Conservation (phyloP, 1,140 invertebrate genomes). For the Ceratoteleas bidentatus region DNA sequence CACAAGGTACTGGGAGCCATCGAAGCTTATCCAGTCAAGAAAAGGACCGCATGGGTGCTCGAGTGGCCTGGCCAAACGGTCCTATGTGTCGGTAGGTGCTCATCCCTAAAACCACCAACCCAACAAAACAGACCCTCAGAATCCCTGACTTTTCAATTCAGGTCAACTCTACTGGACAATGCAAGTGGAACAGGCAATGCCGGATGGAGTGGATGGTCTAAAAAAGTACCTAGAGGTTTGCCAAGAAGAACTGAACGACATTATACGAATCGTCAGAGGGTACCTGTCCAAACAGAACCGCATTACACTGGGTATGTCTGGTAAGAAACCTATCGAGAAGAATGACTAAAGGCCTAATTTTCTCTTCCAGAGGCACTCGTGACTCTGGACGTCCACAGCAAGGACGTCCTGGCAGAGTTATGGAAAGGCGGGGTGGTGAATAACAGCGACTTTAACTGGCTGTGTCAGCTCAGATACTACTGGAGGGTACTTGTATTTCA, state of each 20-base stretch:
- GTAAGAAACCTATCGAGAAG: slow-evolving; percentile 10
- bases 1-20: slow-evolving; percentile 84
- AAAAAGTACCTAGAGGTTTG: slow-evolving; percentile 68
- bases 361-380: slow-evolving; percentile 87
- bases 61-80: slow-evolving; percentile 95
- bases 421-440: slow-evolving; percentile 85
- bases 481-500: slow-evolving; percentile 86
- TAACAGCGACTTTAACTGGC: slow-evolving; percentile 94
- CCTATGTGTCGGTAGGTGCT: slow-evolving; percentile 87
- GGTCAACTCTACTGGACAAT: slow-evolving; percentile 92
- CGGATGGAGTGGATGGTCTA: slow-evolving; percentile 79
- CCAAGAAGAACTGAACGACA: slow-evolving; percentile 87
- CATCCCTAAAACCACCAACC: too few species aligned
- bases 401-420: slow-evolving; percentile 90
- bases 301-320: slow-evolving; percentile 88
- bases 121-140: too few species aligned
- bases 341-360: slow-evolving; percentile 7
- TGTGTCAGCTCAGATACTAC: slow-evolving; percentile 95
- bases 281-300: slow-evolving; percentile 93
- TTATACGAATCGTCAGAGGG: slow-evolving; percentile 93
- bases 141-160: slow-evolving; percentile 6
- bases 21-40: slow-evolving; percentile 85
- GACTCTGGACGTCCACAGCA: slow-evolving; percentile 94
- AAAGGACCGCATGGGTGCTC: slow-evolving; percentile 89
- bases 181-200: slow-evolving; percentile 89